Evolutionary conservation across 1,140 invertebrate species (phyloP).

Genomic region (Neodiprion pinetum): DNA sequence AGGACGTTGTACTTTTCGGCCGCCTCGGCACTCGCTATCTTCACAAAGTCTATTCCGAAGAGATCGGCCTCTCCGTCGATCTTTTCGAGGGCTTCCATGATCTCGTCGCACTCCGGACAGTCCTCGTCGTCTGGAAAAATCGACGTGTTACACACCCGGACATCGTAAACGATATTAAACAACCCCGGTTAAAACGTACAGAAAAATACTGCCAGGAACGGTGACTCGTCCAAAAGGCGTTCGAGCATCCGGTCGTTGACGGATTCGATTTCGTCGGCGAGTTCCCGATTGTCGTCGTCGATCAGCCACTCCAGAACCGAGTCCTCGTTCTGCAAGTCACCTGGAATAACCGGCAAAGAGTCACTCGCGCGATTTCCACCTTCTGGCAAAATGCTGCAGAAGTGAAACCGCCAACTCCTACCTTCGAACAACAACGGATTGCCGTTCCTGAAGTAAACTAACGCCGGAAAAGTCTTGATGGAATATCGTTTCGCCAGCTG

Average conservation of each 20-base stretch:
- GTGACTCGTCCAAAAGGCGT: constrained; percentile 85
- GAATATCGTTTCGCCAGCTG: constrained; percentile 91
- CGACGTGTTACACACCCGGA: neutral
- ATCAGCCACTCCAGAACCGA: constrained; percentile 92
- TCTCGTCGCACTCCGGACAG: constrained; percentile 88
- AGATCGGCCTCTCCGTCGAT: constrained; percentile 94
- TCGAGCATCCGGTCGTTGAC: constrained; percentile 92
- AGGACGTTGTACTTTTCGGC: constrained; percentile 83
- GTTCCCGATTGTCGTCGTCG: constrained; percentile 91
- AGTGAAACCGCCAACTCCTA: constrained; percentile 36
- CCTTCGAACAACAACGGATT: constrained; percentile 92
- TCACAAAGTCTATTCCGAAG: constrained; percentile 94
- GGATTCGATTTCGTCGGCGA: constrained; percentile 93
- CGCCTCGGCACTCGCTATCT: constrained; percentile 85
- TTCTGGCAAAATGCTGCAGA: neutral
- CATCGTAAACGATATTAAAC: constrained; percentile 9
- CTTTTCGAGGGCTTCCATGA: constrained; percentile 87
- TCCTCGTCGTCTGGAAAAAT: constrained; percentile 81
- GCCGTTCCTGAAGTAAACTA: constrained; percentile 92
- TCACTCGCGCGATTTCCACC: neutral
- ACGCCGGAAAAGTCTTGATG: constrained; percentile 92
- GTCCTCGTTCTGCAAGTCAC: constrained; percentile 90
- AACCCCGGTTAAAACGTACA: constrained; percentile 70
- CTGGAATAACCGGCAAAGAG: constrained; percentile 50
- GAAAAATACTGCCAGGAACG: constrained; percentile 90